phyloP scores from a whole-genome alignment of 2,888 invertebrate genomes.

The Flexamia atlantica region DNA sequence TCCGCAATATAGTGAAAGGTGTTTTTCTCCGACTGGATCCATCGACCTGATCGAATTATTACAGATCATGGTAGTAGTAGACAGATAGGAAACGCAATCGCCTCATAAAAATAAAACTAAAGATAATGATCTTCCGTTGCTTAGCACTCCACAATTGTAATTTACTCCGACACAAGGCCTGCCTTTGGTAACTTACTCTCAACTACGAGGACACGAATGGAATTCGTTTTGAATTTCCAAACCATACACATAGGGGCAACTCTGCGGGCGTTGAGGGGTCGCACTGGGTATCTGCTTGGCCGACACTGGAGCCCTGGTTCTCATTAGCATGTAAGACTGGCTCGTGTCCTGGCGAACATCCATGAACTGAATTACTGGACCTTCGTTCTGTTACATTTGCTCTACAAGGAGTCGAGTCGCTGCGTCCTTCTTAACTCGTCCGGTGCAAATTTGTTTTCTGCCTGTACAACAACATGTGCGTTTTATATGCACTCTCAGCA shows the following conservation, averaged over 20 bases:
- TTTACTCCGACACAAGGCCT: too few species aligned
- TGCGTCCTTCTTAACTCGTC: not conserved
- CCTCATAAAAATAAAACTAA: too few species aligned
- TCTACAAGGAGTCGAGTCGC: conserved; percentile 23
- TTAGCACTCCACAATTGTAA: too few species aligned
- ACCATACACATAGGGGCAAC: not conserved
- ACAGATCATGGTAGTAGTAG: too few species aligned
- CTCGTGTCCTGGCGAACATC: conserved; percentile 42
- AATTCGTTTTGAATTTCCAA: too few species aligned
- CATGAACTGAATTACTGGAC: conserved; percentile 55
- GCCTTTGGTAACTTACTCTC: too few species aligned
- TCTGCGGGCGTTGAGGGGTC: not conserved
- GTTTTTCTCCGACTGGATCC: too few species aligned
- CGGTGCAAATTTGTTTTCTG: conserved; percentile 4
- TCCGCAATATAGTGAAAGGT: too few species aligned
- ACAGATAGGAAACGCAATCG: too few species aligned
- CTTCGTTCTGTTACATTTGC: conserved; percentile 43
- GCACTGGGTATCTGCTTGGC: not conserved
- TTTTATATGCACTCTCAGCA: not conserved
- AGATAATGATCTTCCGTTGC: not conserved
- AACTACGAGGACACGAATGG: too few species aligned
- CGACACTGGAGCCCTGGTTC: not conserved
- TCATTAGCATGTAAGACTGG: conserved; percentile 37
- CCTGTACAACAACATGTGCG: conserved; percentile 13
- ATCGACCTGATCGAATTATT: too few species aligned